Base-by-base conservation (phyloP, 2,888 invertebrate species). In the Xestia c-nigrum region DNA sequence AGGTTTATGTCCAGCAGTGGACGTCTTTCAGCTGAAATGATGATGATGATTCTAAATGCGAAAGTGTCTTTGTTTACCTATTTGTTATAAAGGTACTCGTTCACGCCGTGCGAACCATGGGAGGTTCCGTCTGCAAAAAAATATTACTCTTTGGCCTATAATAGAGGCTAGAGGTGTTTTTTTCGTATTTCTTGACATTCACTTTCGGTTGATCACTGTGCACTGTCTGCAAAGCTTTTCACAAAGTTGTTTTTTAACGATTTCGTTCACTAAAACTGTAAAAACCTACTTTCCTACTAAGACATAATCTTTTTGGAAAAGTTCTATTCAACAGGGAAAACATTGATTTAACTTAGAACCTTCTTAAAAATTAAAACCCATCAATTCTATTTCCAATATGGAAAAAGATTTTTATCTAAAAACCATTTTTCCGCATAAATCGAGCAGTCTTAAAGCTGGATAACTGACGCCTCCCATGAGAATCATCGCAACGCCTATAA, bases 401-500 rank as follows among this genome's bases (percentile, higher is more conserved):
- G 7, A 73, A 43, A 19, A 6, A 5, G 6, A n/a, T 46, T 46
- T 55, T 31, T 38, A 40, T 64, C 1, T 5, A 3, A 38, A 21
- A 52, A 10, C 21, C 4, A n/a, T 43, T 43, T 74, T 10, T 40
- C 1, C 31, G 7, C 16, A 43, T 52, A 24, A 40, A 24, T 52
- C 7, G 9, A 47, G 47, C 55, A 31, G 31, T 10, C 21, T 31
- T 31, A 7, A 38, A 38, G n/a, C 14, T 57, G 4, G n/a, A 19
- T 50, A 24, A 57, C 24, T 14, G n/a, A 61, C 59, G 65, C 79
- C 81, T 78, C 1, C 1, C 43, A 3, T 16, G 43, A 5, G 43
- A 40, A 57, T 66, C 9, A 16, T 38, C 12, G 57, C 73, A 64
- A 47, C 10, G 19, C 9, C 10, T 14, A 16, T 40, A 66, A 46